phyloP scores from a whole-genome alignment of 2,888 invertebrate genomes.

The Alcis repandata region DNA sequence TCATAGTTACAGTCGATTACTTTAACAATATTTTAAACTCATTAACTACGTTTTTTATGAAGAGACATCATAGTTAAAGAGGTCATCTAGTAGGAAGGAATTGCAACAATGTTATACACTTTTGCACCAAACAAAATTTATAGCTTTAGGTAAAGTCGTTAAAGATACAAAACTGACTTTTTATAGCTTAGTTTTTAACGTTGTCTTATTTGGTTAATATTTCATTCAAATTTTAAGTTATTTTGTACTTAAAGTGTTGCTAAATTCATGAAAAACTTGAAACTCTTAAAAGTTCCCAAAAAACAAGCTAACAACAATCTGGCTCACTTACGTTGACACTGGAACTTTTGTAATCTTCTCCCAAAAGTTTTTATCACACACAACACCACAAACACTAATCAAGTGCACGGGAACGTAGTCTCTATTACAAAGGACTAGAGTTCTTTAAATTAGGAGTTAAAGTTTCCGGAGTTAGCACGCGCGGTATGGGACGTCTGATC shows the following conservation, averaged over 20 bases:
- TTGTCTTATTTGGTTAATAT: background rate
- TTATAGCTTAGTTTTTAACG: background rate
- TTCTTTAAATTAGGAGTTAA: slow-evolving; percentile 17
- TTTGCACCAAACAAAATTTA: background rate
- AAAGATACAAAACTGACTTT: background rate
- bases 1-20: background rate
- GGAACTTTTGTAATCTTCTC: slow-evolving; percentile 31
- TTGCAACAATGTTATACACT: background rate
- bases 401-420: slow-evolving; percentile 23
- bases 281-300: background rate
- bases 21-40: background rate
- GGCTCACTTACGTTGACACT: slow-evolving; percentile 18
- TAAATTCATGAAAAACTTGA: background rate
- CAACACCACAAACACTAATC: slow-evolving; percentile 31
- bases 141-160: background rate
- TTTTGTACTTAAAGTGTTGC: background rate
- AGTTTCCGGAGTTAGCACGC: slow-evolving; percentile 32
- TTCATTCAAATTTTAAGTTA: background rate
- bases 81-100: background rate
- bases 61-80: background rate
- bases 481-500: slow-evolving; percentile 54
- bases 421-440: slow-evolving; percentile 27
- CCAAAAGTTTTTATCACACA: slow-evolving; percentile 34
- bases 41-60: background rate
- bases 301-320: slow-evolving; percentile 2